These are phyloP conservation scores for Heteronetta atricapilla DNA, from an alignment of 2,113 vertebrate genomes.

Conservation along the genomic window DNA sequence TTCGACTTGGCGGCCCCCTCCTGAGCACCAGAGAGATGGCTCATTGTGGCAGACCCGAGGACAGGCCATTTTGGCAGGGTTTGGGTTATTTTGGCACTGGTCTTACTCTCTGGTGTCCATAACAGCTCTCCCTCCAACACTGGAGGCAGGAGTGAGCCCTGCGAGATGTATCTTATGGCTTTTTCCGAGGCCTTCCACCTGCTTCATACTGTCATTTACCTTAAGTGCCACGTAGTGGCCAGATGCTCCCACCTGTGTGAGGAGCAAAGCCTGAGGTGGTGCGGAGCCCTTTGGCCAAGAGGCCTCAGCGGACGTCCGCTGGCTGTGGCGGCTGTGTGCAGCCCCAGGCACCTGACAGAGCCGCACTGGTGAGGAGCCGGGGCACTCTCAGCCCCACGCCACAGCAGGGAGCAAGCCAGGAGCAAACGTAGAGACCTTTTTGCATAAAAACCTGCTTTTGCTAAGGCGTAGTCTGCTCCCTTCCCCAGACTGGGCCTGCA, in stretches of 20 bases:
- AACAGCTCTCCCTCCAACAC: background rate
- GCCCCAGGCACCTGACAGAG: background rate
- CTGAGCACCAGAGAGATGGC: fast-evolving
- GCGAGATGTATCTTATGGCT: background rate
- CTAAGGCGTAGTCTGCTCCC: background rate
- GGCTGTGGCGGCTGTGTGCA: fast-evolving
- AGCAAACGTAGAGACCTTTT: background rate
- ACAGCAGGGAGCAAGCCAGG: background rate
- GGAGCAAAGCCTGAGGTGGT: no score
- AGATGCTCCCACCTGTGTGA: fast-evolving
- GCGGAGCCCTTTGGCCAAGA: background rate
- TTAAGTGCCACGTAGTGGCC: background rate
- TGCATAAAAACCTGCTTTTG: background rate
- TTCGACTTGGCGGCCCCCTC: background rate
- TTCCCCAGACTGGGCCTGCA: background rate
- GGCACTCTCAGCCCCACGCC: background rate
- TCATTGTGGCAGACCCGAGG: background rate
- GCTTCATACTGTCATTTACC: background rate
- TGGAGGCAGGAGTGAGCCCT: fast-evolving
- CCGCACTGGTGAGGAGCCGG: fast-evolving
- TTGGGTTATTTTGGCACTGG: fast-evolving
- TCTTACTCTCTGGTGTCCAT: background rate
- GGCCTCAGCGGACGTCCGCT: fast-evolving
- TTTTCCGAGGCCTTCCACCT: background rate
- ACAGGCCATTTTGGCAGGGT: fast-evolving